These are phyloP conservation scores for Fregata magnificens DNA, from an alignment of 2,113 vertebrate genomes.

Conservation along the genomic window DNA sequence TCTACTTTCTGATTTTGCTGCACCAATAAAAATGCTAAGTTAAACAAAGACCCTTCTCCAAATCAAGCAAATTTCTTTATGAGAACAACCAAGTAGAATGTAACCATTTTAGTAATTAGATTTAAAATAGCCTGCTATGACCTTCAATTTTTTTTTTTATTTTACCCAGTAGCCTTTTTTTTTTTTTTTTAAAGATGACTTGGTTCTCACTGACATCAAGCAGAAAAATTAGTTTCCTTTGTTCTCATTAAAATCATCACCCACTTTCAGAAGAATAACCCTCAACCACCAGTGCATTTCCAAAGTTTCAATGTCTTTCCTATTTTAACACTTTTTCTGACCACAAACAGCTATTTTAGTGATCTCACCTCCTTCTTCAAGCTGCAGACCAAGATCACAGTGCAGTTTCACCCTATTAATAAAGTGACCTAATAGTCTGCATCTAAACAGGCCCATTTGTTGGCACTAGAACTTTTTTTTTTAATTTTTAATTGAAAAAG, in stretches of 20 bases:
- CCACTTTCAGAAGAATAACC: background rate
- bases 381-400: background rate
- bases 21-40: slow-evolving; percentile 9
- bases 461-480: background rate
- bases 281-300: background rate
- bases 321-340: background rate
- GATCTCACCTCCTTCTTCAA: background rate
- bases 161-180: background rate
- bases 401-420: background rate
- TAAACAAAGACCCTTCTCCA: background rate
- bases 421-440: background rate
- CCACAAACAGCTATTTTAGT: background rate
- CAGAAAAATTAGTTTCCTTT: background rate
- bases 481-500: background rate
- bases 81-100: background rate
- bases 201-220: background rate
- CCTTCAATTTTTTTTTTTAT: background rate
- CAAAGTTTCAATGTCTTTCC: background rate
- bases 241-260: background rate
- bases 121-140: background rate
- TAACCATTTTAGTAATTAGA: background rate
- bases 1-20: slow-evolving; percentile 14
- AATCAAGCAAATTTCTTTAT: background rate
- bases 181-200: background rate
- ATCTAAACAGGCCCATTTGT: background rate